Conservation (phyloP, 2,797 vertebrate species). For the Apogon talboti region DNA sequence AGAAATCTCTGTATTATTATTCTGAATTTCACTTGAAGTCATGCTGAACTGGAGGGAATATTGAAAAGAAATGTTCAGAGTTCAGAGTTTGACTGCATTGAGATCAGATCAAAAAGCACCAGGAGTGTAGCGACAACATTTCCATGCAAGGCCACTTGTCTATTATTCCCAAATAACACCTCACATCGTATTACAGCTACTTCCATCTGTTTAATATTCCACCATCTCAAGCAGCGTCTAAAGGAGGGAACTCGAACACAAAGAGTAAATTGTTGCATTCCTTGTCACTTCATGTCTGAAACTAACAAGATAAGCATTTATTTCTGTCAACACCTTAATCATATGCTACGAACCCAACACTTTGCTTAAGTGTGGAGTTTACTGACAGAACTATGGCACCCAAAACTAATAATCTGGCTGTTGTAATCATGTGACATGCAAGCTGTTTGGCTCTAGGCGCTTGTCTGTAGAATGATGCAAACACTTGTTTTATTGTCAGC, state of each 20-base stretch:
- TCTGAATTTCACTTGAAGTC: too few relatives aligned
- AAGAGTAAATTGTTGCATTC: constrained; percentile 60
- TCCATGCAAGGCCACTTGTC: constrained; percentile 3
- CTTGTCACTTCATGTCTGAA: constrained; percentile 38
- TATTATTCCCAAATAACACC: constrained; percentile 39
- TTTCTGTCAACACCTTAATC: constrained; percentile 62
- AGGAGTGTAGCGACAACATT: constrained; percentile 9
- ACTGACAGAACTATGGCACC: constrained; percentile 36
- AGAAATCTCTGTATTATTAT: too few relatives aligned
- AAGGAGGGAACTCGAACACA: constrained; percentile 54
- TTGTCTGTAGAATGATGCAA: constrained; percentile 60
- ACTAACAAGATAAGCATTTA: constrained; percentile 40
- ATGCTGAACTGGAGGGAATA: too few relatives aligned
- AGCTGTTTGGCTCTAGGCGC: constrained; percentile 57
- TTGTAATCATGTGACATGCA: constrained; percentile 60
- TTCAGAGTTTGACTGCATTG: too few relatives aligned
- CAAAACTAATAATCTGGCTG: constrained; percentile 56
- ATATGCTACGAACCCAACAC: constrained; percentile 44
- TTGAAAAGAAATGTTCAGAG: too few relatives aligned
- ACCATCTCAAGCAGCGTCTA: neutral
- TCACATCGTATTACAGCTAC: constrained; percentile 69
- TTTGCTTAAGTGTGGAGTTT: constrained; percentile 54
- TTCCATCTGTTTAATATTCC: constrained; percentile 55
- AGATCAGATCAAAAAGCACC: neutral
- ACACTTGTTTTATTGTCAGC: constrained; percentile 67